A percentile compares a stretch with the other conserved stretches of the same genome.
These are phyloP conservation scores for Asteroscopus sphinx DNA, from an alignment of 2,888 invertebrate species.

Conservation along the genomic window DNA sequence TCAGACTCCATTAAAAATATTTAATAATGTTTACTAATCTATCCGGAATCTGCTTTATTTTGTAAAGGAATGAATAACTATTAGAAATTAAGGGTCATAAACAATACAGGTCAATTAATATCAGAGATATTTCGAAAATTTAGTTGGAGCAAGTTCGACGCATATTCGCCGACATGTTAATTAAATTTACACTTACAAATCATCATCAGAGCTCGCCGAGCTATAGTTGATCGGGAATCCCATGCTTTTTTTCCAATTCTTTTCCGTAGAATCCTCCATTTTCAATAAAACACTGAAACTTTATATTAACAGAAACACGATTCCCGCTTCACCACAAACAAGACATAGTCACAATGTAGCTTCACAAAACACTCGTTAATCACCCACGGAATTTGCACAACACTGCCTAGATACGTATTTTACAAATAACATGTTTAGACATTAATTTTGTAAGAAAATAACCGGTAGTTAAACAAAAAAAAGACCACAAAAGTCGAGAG, in stretches of 20 bases:
- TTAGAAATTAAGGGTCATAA: conserved; percentile 2
- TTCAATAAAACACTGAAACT: conserved; percentile 56
- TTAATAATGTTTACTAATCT: no score
- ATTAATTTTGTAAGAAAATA: conserved; percentile 26
- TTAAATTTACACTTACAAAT: conserved; percentile 77
- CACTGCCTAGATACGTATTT: conserved; percentile 44
- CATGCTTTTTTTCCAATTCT: conserved; percentile 86
- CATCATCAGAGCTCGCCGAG: conserved; percentile 85
- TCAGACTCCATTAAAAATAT: no score
- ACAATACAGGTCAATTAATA: not conserved
- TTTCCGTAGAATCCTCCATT: conserved; percentile 79
- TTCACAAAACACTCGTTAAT: conserved; percentile 48
- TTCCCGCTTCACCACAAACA: conserved; percentile 52
- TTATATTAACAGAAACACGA: conserved; percentile 33
- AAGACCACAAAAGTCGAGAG: not conserved
- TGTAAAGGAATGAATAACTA: no score
- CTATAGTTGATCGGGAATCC: conserved; percentile 87
- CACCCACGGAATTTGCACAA: conserved; percentile 59
- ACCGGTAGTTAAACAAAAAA: conserved; percentile 46
- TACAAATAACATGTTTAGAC: conserved; percentile 48
- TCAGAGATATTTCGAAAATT: not conserved
- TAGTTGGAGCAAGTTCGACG: conserved; percentile 14
- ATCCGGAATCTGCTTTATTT: no score
- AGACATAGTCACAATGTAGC: conserved; percentile 41
- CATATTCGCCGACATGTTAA: conserved; percentile 22